A percentile compares a stretch with the other conserved stretches of the same genome.
Evolutionary conservation across 2,113 vertebrate genomes (phyloP).

Genomic region (Melanerpes formicivorus): DNA sequence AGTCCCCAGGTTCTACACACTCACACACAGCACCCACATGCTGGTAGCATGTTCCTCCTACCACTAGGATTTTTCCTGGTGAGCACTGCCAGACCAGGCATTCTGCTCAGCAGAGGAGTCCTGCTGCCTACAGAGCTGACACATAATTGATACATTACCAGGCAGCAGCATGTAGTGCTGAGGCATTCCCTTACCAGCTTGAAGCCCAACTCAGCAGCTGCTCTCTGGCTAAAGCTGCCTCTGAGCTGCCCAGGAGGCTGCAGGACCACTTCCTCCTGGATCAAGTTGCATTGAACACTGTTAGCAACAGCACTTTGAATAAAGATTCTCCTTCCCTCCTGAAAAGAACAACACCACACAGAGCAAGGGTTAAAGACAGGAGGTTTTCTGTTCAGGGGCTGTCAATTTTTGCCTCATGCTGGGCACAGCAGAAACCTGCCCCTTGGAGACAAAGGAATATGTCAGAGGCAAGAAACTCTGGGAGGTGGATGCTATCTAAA

Average conservation of each 20-base stretch:
- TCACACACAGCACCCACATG: fast-evolving
- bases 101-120: background rate
- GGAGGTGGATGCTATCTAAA: background rate
- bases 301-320: background rate
- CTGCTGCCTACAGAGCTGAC: background rate
- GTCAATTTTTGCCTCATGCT: background rate
- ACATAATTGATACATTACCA: background rate
- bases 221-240: background rate
- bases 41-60: background rate
- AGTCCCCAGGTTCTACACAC: background rate
- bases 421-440: background rate
- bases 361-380: background rate
- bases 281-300: background rate
- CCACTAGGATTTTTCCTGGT: background rate
- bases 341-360: background rate
- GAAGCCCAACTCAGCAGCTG: background rate
- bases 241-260: background rate
- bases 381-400: background rate
- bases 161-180: background rate
- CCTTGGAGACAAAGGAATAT: background rate
- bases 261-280: background rate
- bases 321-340: background rate
- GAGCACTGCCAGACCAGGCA: background rate
- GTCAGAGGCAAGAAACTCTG: background rate
- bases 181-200: background rate